Conservation (phyloP, 2,888 invertebrate species). For the Sinentomon sp. region DNA sequence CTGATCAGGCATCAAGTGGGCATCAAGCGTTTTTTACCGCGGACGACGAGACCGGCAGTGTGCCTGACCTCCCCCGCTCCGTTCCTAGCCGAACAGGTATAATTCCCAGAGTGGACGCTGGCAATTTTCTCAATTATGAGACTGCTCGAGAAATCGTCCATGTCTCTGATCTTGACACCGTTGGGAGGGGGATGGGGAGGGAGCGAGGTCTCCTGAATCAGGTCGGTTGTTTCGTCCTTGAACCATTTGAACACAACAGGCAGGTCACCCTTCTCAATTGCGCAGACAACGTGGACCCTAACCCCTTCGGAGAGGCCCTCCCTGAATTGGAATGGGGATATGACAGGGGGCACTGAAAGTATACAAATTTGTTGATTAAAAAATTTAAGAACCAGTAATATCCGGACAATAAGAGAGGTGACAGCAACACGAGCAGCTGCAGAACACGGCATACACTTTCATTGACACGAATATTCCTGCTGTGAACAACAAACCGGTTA, state of each 20-base stretch:
- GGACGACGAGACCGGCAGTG: constrained; percentile 21
- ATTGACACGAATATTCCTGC: too few species aligned
- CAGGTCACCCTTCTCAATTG: constrained; percentile 26
- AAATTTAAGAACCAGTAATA: too few species aligned
- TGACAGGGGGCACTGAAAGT: constrained; percentile 26
- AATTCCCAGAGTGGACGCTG: constrained; percentile 19
- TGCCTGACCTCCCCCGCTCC: constrained; percentile 18
- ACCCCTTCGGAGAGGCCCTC: constrained; percentile 23
- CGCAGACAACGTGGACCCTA: constrained; percentile 25
- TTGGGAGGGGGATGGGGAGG: too few species aligned
- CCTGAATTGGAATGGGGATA: constrained; percentile 25
- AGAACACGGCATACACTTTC: too few species aligned
- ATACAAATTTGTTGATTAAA: too few species aligned
- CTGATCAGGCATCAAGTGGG: too few species aligned
- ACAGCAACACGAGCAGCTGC: too few species aligned
- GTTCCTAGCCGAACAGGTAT: constrained; percentile 19
- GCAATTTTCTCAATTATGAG: constrained; percentile 18
- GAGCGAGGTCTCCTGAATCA: too few species aligned
- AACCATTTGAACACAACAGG: constrained; percentile 28
- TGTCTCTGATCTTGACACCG: constrained; percentile 15
- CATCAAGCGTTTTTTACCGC: constrained; percentile 22
- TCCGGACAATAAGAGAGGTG: too few species aligned
- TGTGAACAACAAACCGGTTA: too few species aligned
- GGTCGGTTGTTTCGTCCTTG: constrained; percentile 20
- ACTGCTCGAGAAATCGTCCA: constrained; percentile 19